These are phyloP conservation scores for Phocoena phocoena DNA, from an alignment of 2,113 vertebrate species.

Conservation along the genomic window DNA sequence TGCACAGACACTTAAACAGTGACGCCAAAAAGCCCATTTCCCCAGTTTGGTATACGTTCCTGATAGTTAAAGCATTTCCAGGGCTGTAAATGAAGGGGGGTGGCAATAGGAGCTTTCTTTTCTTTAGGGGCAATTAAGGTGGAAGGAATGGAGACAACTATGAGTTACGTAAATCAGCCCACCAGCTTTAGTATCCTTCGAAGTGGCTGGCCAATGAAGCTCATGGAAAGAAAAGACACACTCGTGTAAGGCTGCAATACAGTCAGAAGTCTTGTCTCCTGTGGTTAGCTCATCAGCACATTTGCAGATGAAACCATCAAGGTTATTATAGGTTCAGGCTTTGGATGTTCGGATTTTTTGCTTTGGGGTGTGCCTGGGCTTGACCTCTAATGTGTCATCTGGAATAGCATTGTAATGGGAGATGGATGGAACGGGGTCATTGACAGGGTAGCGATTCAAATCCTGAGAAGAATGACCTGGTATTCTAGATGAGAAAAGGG, in stretches of 20 bases:
- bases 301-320: neutral
- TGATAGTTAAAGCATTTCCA: constrained; percentile 12
- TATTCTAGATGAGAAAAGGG: neutral
- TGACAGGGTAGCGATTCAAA: neutral
- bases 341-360: neutral
- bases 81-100: neutral
- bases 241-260: neutral
- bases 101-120: neutral
- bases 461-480: neutral
- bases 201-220: neutral
- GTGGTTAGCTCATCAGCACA: neutral
- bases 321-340: constrained; percentile 2
- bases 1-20: neutral
- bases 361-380: neutral
- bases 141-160: neutral
- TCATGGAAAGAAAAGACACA: neutral
- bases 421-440: neutral
- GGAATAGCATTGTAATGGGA: neutral
- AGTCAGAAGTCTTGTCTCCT: neutral
- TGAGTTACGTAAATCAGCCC: neutral
- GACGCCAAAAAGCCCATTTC: neutral
- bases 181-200: neutral
- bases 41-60: neutral
- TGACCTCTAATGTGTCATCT: neutral
- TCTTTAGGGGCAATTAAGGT: neutral